Conservation (phyloP, 2,888 invertebrate genomes). For the Synanthedon andrenaeformis region DNA sequence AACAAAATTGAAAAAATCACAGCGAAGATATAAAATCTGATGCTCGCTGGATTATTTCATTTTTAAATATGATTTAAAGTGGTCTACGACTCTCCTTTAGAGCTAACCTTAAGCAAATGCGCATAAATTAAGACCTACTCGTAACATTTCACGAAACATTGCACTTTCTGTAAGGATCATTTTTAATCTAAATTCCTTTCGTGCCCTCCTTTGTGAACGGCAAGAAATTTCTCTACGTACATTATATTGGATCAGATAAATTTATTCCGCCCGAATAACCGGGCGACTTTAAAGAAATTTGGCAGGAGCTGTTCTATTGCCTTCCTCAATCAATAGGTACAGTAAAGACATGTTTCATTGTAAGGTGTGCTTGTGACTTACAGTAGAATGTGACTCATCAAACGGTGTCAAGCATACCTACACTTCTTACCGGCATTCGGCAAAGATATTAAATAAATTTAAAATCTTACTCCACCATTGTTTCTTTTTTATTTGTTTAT, state of each 20-base stretch:
- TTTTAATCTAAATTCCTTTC: slow-evolving; percentile 59
- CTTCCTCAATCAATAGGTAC: not conserved
- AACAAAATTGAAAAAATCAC: too few species aligned
- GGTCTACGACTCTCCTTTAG: not conserved
- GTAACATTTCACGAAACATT: slow-evolving; percentile 41
- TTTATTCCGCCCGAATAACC: slow-evolving; percentile 37
- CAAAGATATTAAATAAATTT: too few species aligned
- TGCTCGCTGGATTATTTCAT: too few species aligned
- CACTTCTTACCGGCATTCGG: too few species aligned
- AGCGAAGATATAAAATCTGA: too few species aligned
- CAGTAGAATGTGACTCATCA: too few species aligned
- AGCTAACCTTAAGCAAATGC: not conserved
- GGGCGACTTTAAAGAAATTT: slow-evolving; percentile 22
- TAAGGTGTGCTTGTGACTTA: not conserved
- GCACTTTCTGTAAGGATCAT: slow-evolving; percentile 44
- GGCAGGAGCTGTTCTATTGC: slow-evolving; percentile 7
- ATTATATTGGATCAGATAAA: slow-evolving; percentile 41
- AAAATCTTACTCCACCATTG: too few species aligned
- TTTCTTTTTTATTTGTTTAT: too few species aligned
- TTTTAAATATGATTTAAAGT: too few species aligned
- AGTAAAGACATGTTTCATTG: not conserved
- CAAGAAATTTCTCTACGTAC: slow-evolving; percentile 30
- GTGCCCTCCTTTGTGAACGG: slow-evolving; percentile 37
- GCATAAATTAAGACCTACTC: not conserved
- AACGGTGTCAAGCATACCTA: too few species aligned